These are phyloP conservation scores for Pangasianodon gigas DNA, from an alignment of 2,113 vertebrate species.

Conservation along the genomic window DNA sequence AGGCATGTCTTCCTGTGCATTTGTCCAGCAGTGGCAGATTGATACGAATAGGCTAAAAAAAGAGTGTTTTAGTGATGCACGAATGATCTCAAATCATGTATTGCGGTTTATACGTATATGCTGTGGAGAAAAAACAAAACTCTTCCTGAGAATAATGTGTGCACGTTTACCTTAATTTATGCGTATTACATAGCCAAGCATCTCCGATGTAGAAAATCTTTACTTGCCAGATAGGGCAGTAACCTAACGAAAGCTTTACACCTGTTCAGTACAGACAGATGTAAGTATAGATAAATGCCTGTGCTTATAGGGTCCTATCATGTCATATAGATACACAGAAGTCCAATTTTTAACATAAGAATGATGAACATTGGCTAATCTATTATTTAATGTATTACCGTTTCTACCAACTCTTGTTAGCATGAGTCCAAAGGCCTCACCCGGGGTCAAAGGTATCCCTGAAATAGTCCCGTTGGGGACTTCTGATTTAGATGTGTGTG, in stretches of 20 bases:
- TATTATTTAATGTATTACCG: neutral
- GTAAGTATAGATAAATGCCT: neutral
- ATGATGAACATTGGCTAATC: neutral
- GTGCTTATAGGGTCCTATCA: neutral
- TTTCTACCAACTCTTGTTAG: constrained; percentile 4
- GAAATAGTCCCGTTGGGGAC: constrained; percentile 28
- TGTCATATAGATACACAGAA: neutral
- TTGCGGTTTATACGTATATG: neutral
- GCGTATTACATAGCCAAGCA: neutral
- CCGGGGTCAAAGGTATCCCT: constrained; percentile 15
- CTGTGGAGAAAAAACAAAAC: neutral
- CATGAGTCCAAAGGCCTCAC: neutral
- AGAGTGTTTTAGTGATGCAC: neutral
- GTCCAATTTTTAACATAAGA: neutral
- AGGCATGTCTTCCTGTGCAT: constrained; percentile 73
- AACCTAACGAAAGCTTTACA: neutral
- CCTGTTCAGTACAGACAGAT: neutral
- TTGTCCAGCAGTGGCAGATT: constrained; percentile 57
- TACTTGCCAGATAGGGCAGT: neutral
- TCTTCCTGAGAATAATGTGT: neutral
- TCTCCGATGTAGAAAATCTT: neutral
- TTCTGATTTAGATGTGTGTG: constrained; percentile 8
- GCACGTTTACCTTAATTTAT: constrained; percentile 16
- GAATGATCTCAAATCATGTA: neutral
- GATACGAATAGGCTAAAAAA: constrained; percentile 34